A percentile compares a stretch with the other conserved stretches of the same genome.
phyloP scores from a whole-genome alignment of 2,888 invertebrate genomes.

The Netelia virgata region DNA sequence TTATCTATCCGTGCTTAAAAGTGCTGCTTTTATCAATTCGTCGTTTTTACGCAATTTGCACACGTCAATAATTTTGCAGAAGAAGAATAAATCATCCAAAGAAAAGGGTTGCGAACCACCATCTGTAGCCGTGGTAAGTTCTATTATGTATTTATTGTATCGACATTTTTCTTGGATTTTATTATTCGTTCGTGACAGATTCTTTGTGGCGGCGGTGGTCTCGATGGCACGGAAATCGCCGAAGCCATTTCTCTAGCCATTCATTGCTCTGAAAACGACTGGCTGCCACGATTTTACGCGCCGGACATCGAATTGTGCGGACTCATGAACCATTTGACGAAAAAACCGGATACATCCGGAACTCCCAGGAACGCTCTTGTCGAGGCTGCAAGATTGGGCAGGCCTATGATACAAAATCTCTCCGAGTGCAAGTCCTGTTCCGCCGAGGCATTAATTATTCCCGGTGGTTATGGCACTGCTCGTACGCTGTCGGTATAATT shows the following conservation, averaged over 20 bases:
- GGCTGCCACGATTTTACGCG: constrained; percentile 76
- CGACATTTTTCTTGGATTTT: background rate
- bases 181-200: constrained; percentile 78
- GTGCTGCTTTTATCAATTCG: background rate
- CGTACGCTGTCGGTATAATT: constrained; percentile 85
- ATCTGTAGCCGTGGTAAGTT: constrained; percentile 73
- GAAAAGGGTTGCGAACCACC: constrained; percentile 63
- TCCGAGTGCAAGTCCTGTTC: constrained; percentile 81
- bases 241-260: constrained; percentile 85
- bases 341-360: constrained; percentile 68
- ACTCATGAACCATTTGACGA: constrained; percentile 74
- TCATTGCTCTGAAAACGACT: constrained; percentile 72
- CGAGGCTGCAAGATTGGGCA: constrained; percentile 86
- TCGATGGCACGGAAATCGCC: constrained; percentile 86
- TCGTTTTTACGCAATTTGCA: constrained; percentile 61
- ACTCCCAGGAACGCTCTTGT: constrained; percentile 85
- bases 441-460: constrained; percentile 86
- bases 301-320: constrained; percentile 75
- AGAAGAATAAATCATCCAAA: constrained; percentile 51
- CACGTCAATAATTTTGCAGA: constrained; percentile 56
- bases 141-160: background rate
- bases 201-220: constrained; percentile 86
- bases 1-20: constrained; percentile 14
- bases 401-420: constrained; percentile 84
- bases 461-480: constrained; percentile 87